phyloP scores from a whole-genome alignment of 2,797 vertebrate species.

The Mus caroli region DNA sequence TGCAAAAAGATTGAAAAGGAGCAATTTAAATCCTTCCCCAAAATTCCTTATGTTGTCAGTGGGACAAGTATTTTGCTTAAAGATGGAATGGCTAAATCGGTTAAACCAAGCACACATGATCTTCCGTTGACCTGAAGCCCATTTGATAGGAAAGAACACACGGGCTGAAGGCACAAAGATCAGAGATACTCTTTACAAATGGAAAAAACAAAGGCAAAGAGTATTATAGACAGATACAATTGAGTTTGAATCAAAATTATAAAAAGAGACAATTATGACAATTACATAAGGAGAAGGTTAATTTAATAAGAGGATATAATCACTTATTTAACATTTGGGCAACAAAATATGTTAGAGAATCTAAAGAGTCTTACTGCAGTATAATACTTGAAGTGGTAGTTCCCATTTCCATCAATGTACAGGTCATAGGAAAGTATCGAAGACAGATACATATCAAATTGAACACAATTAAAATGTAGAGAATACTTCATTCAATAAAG shows the following conservation, averaged over 20 bases:
- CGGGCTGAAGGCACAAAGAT: fast-evolving
- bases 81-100: not conserved
- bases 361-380: not conserved
- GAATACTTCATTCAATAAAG: not conserved
- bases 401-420: not conserved
- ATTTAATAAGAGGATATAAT: not conserved
- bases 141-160: not conserved
- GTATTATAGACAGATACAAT: not conserved
- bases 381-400: not conserved
- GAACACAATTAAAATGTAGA: not conserved
- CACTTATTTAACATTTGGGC: not conserved
- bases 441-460: not conserved
- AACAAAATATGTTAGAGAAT: not conserved
- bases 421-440: not conserved
- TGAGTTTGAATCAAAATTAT: not conserved
- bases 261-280: not conserved
- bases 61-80: not conserved
- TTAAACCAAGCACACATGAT: not conserved
- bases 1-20: no score
- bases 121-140: not conserved
- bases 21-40: not conserved
- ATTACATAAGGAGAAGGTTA: not conserved
- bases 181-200: not conserved
- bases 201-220: not conserved
- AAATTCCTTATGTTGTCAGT: not conserved